Percentiles rank a stretch among this genome's conserved stretches.
Evolutionary conservation across 2,888 invertebrate species (phyloP).

Genomic region (Chrysodeixis includens): DNA sequence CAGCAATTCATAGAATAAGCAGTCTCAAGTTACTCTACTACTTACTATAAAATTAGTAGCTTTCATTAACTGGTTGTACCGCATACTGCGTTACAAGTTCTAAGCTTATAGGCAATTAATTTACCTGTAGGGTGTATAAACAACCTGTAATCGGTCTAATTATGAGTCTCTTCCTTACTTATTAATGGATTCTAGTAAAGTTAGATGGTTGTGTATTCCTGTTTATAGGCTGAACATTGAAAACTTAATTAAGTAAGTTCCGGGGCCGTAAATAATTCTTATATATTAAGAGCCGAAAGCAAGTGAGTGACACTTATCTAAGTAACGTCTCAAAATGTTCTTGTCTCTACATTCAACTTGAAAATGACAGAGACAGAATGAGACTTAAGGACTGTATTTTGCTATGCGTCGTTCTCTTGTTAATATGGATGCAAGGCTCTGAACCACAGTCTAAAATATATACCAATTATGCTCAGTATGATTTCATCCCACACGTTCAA

Average conservation of each 20-base stretch:
- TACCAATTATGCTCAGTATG: neutral
- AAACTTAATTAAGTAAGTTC: too few species aligned
- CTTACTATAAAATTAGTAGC: neutral
- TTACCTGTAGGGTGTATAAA: neutral
- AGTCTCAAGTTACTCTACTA: neutral
- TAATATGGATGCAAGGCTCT: neutral
- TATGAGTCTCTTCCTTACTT: neutral
- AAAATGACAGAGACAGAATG: too few species aligned
- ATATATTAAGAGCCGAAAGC: too few species aligned
- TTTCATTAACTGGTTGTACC: slow-evolving; percentile 34
- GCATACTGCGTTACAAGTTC: slow-evolving; percentile 21
- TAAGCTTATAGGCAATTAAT: slow-evolving; percentile 4
- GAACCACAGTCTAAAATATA: neutral
- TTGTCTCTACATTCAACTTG: too few species aligned
- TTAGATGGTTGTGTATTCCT: neutral
- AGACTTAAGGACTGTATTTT: too few species aligned
- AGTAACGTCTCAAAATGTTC: too few species aligned
- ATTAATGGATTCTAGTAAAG: neutral
- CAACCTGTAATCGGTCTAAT: neutral
- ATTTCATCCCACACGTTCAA: slow-evolving; percentile 21
- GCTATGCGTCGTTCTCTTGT: too few species aligned
- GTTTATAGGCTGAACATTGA: neutral
- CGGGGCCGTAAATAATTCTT: too few species aligned
- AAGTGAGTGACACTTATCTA: too few species aligned
- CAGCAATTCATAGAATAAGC: neutral